A percentile compares a stretch with the other conserved stretches of the same genome.
Evolutionary conservation across 2,888 invertebrate genomes (phyloP).

Genomic region (Nomada fucata): DNA sequence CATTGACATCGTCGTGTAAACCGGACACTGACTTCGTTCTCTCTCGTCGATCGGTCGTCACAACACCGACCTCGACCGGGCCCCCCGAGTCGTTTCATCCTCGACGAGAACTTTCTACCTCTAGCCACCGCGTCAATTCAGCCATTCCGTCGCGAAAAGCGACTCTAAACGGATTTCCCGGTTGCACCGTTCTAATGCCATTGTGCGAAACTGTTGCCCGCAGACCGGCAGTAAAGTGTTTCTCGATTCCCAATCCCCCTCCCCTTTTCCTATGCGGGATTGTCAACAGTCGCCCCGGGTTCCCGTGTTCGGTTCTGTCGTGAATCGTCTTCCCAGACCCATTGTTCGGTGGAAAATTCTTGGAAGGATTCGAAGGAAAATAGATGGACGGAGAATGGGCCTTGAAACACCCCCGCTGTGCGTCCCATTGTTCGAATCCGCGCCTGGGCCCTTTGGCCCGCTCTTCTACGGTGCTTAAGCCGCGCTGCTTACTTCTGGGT

Average conservation of each 20-base stretch:
- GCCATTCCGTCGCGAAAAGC: slow-evolving; percentile 42
- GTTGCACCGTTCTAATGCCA: slow-evolving; percentile 77
- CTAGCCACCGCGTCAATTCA: background rate
- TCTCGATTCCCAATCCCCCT: slow-evolving; percentile 40
- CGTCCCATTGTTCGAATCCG: slow-evolving; percentile 74
- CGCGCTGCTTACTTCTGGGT: slow-evolving; percentile 19
- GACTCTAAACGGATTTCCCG: slow-evolving; percentile 81
- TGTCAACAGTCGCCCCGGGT: slow-evolving; percentile 61
- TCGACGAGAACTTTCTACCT: background rate
- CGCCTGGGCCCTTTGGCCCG: slow-evolving; percentile 53
- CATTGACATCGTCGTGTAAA: slow-evolving; percentile 30
- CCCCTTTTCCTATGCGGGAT: slow-evolving; percentile 24
- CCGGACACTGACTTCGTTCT: slow-evolving; percentile 57
- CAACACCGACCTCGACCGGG: slow-evolving; percentile 56
- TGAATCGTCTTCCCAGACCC: slow-evolving; percentile 39
- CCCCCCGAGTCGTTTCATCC: too few relatives aligned
- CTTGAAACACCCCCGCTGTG: slow-evolving; percentile 70
- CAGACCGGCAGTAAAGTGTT: slow-evolving; percentile 67
- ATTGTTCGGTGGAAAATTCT: slow-evolving; percentile 78
- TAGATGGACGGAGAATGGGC: slow-evolving; percentile 52
- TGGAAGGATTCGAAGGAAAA: slow-evolving; percentile 79
- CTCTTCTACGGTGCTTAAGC: slow-evolving; percentile 46
- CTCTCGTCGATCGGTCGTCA: slow-evolving; percentile 68
- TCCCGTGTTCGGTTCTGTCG: slow-evolving; percentile 36
- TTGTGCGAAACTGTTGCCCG: slow-evolving; percentile 71